Percentiles rank a stretch among this genome's conserved stretches.
Evolutionary conservation across 2,888 invertebrate genomes (phyloP).

Genomic region (Drosophila algonquin): DNA sequence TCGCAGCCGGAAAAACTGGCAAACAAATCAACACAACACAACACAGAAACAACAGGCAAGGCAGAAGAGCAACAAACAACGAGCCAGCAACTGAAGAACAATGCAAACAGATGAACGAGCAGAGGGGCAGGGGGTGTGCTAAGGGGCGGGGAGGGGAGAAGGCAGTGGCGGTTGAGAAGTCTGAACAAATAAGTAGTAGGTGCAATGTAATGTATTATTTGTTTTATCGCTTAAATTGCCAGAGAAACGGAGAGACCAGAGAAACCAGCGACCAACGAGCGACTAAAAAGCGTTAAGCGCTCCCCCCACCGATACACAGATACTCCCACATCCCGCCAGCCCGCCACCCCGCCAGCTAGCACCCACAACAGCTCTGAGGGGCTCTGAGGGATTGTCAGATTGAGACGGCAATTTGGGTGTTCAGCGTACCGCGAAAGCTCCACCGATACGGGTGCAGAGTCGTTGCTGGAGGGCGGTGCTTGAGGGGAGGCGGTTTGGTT

Average conservation of each 20-base stretch:
- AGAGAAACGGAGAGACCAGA: constrained; percentile 22
- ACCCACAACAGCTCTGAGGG: constrained; percentile 26
- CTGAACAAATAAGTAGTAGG: constrained; percentile 74
- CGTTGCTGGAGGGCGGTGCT: not conserved
- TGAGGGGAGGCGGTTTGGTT: not conserved
- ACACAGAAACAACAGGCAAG: constrained; percentile 44
- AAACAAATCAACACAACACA: constrained; percentile 67
- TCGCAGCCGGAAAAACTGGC: constrained; percentile 52
- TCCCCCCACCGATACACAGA: no score
- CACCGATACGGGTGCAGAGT: constrained; percentile 21
- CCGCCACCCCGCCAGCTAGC: constrained; percentile 3
- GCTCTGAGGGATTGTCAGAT: constrained; percentile 22
- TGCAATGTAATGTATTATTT: constrained; percentile 79
- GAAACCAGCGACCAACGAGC: constrained; percentile 59
- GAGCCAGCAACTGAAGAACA: constrained; percentile 25
- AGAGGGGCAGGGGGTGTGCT: no score
- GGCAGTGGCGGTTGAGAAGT: constrained; percentile 14
- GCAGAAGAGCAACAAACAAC: constrained; percentile 46
- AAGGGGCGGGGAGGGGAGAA: constrained; percentile 36
- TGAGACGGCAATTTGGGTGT: constrained; percentile 46
- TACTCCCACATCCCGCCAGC: no score
- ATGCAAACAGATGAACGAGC: constrained; percentile 11
- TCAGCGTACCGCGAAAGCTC: constrained; percentile 64
- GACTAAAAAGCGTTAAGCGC: constrained; percentile 78
- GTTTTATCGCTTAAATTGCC: constrained; percentile 77